Conservation (phyloP, 2,888 invertebrate species). For the Tiliacea aurago region DNA sequence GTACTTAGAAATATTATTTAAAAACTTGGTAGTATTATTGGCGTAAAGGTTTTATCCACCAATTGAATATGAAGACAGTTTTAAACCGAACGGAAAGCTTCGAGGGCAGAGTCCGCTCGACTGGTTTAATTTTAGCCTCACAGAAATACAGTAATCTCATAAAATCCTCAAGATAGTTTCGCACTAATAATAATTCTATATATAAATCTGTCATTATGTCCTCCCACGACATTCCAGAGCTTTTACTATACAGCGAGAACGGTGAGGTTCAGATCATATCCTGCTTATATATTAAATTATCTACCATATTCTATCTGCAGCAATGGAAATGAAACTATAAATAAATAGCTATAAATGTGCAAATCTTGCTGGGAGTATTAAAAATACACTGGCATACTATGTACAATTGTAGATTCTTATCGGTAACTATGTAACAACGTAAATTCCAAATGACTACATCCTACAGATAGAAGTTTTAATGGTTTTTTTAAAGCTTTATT, state of each 20-base stretch:
- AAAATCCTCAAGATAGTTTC: constrained; percentile 65
- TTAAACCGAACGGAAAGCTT: constrained; percentile 43
- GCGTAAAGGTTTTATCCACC: neutral
- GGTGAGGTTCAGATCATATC: constrained; percentile 43
- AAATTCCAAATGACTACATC: neutral
- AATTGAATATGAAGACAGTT: constrained; percentile 37
- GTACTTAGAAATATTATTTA: neutral
- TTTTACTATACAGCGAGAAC: constrained; percentile 55
- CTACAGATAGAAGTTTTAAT: neutral
- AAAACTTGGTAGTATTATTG: neutral
- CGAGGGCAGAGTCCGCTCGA: constrained; percentile 56
- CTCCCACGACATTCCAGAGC: constrained; percentile 67
- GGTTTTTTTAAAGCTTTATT: constrained; percentile 11
- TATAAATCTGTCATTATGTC: constrained; percentile 67
- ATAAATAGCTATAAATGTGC: constrained; percentile 7
- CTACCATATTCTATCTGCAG: neutral
- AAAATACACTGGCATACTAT: neutral
- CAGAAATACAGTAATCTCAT: constrained; percentile 67
- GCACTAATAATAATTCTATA: constrained; percentile 67
- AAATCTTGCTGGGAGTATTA: constrained; percentile 5
- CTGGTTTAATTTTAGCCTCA: constrained; percentile 62
- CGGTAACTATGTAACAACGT: neutral
- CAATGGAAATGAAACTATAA: constrained; percentile 30
- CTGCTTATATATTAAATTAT: constrained; percentile 44
- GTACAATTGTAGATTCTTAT: neutral